phyloP scores from a whole-genome alignment of 2,888 invertebrate species.

The Chaitophorus viminalis region DNA sequence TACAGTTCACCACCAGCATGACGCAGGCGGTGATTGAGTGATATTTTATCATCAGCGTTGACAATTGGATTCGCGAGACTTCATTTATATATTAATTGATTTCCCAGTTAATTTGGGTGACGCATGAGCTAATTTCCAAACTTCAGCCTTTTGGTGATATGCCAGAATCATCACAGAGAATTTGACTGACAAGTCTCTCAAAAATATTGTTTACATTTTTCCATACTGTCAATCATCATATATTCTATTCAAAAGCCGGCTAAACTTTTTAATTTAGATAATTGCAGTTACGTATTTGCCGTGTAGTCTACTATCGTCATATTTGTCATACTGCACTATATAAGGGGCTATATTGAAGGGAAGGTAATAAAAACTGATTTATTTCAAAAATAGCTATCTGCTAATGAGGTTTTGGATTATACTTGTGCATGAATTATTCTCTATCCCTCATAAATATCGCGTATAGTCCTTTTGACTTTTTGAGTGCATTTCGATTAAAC shows the following conservation, averaged over 20 bases:
- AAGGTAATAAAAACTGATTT: not conserved
- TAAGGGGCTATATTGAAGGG: not conserved
- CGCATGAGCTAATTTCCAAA: not conserved
- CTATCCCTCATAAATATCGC: too few relatives aligned
- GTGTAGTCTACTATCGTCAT: too few relatives aligned
- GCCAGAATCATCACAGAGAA: not conserved
- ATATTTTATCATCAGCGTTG: not conserved
- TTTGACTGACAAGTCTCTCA: not conserved
- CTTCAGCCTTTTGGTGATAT: not conserved
- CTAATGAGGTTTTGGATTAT: too few relatives aligned
- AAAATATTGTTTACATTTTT: not conserved
- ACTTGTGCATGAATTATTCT: too few relatives aligned
- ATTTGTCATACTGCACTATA: not conserved
- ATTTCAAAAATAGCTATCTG: not conserved
- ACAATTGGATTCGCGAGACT: not conserved
- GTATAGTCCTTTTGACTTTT: too few relatives aligned
- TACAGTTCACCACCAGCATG: too few relatives aligned
- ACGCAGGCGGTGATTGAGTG: too few relatives aligned
- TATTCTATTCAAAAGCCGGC: not conserved
- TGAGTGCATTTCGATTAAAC: too few relatives aligned
- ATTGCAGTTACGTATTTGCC: too few relatives aligned
- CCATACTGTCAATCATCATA: not conserved
- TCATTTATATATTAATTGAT: slow-evolving; percentile 3
- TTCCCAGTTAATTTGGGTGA: not conserved
- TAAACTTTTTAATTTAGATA: not conserved